Percentiles rank a stretch among this genome's conserved stretches.
Conservation (phyloP, 2,113 vertebrate genomes). For the Corythornis cristatus region DNA sequence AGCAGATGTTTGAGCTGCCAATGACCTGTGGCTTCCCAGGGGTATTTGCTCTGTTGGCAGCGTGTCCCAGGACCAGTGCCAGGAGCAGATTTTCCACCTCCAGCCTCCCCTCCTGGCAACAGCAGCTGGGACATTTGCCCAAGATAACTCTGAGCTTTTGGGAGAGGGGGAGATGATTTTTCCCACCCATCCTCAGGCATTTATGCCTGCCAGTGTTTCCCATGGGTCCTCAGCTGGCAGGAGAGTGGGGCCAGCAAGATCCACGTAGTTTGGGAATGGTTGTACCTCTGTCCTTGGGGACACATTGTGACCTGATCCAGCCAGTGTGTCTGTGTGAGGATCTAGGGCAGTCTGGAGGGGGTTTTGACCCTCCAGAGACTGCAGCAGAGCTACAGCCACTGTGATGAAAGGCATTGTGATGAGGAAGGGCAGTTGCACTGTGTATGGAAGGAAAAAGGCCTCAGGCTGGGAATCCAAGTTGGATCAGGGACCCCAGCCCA, state of each 20-base stretch:
- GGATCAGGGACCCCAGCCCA: neutral
- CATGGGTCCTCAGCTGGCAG: too few species aligned
- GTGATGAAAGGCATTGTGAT: neutral
- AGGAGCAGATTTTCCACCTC: neutral
- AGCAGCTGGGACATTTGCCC: accelerated
- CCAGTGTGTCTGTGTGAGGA: neutral
- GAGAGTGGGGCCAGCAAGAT: neutral
- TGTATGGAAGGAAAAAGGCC: neutral
- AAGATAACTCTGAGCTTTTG: neutral
- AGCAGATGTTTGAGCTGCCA: neutral
- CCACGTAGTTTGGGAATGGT: neutral
- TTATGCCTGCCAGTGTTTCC: neutral
- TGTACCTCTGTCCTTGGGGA: neutral
- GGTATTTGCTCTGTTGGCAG: neutral
- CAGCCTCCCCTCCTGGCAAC: neutral
- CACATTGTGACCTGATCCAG: accelerated
- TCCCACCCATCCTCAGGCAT: neutral
- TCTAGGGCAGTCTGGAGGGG: neutral
- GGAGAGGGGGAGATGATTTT: neutral
- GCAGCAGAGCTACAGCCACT: neutral
- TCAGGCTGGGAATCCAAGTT: neutral
- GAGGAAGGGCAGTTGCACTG: neutral
- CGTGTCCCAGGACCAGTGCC: accelerated
- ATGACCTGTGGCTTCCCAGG: accelerated
- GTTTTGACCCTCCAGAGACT: neutral